phyloP scores from a whole-genome alignment of 2,797 vertebrate genomes.

The Sebastiscus tertius region DNA sequence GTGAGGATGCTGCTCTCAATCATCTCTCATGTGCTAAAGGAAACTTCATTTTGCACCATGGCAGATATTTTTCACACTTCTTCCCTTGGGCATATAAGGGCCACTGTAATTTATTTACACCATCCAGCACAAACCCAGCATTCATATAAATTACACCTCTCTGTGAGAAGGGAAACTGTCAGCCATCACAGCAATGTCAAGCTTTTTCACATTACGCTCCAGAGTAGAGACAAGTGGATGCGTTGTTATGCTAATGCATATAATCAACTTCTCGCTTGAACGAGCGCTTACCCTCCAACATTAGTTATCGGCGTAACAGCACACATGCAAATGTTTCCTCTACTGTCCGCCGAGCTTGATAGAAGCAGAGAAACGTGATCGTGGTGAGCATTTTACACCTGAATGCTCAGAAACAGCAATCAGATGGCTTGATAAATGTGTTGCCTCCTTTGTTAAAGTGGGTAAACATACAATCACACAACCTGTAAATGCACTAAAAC shows the following conservation, averaged over 20 bases:
- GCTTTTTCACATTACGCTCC: constrained; percentile 24
- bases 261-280: constrained; percentile 28
- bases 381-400: constrained; percentile 38
- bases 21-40: background rate
- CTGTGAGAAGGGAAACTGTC: background rate
- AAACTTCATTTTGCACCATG: background rate
- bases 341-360: background rate
- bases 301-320: constrained; percentile 14
- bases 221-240: constrained; percentile 28
- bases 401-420: background rate
- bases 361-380: constrained; percentile 18
- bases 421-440: constrained; percentile 31
- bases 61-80: background rate
- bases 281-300: constrained; percentile 19
- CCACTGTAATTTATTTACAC: constrained; percentile 6
- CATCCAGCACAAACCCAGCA: constrained; percentile 9
- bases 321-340: constrained; percentile 36
- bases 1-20: constrained; percentile 17
- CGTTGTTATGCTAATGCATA: constrained; percentile 52
- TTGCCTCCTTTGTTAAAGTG: no score
- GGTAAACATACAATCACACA: no score
- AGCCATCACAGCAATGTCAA: constrained; percentile 19
- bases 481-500: no score
- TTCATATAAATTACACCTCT: constrained; percentile 9
- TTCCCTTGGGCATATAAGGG: background rate